Conservation (phyloP, 2,888 invertebrate genomes). For the Eristalis pertinax region DNA sequence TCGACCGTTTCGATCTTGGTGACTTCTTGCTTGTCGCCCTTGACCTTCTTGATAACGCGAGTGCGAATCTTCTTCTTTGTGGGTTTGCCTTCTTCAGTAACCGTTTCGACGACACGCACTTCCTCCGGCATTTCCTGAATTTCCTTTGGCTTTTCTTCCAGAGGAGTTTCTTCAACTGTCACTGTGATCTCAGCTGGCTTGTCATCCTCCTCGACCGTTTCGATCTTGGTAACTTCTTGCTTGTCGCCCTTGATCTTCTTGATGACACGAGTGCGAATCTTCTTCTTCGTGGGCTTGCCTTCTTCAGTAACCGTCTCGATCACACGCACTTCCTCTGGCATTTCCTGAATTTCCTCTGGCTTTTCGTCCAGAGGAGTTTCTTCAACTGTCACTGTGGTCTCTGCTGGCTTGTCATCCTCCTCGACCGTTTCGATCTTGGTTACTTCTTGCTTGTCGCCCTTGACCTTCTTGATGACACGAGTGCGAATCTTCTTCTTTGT, state of each 20-base stretch:
- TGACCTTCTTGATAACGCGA: constrained; percentile 75
- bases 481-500: constrained; percentile 77
- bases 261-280: constrained; percentile 58
- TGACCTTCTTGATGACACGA: constrained; percentile 78
- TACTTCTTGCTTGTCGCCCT: constrained; percentile 79
- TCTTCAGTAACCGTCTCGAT: constrained; percentile 75
- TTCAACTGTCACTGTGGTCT: constrained; percentile 75
- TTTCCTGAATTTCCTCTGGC: constrained; percentile 47
- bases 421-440: constrained; percentile 80
- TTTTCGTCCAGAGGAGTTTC: constrained; percentile 63
- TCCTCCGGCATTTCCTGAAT: constrained; percentile 72
- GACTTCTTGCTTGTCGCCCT: constrained; percentile 74
- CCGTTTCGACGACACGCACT: constrained; percentile 79
- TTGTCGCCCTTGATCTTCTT: constrained; percentile 74
- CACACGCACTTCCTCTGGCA: constrained; percentile 72
- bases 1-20: constrained; percentile 77
- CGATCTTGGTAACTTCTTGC: constrained; percentile 77
- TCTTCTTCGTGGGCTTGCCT: constrained; percentile 74
- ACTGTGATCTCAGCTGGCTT: constrained; percentile 78
- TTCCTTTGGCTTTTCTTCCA: constrained; percentile 77
- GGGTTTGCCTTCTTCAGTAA: constrained; percentile 79
- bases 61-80: constrained; percentile 79
- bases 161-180: constrained; percentile 79
- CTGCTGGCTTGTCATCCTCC: constrained; percentile 80
- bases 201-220: constrained; percentile 79